These are phyloP conservation scores for Agrochola litura DNA, from an alignment of 2,888 invertebrate species.

Conservation along the genomic window DNA sequence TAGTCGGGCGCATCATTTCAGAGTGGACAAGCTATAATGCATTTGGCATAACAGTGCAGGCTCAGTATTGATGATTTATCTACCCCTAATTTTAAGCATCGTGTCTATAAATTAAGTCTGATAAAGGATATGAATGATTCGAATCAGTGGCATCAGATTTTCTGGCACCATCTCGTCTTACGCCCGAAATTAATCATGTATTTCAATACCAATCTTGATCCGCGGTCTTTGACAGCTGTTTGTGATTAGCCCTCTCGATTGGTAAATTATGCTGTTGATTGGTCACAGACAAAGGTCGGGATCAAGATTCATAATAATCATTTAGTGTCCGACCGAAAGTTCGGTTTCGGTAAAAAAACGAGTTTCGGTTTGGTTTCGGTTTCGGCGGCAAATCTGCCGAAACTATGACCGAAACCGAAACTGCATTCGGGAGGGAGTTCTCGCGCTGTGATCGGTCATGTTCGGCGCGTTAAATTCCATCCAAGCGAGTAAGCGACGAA, in stretches of 20 bases:
- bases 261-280: not conserved
- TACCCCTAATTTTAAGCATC: not conserved
- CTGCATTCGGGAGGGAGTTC: too few relatives aligned
- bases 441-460: too few relatives aligned
- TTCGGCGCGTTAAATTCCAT: too few relatives aligned
- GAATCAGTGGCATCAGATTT: not conserved
- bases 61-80: not conserved
- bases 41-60: not conserved
- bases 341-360: too few relatives aligned
- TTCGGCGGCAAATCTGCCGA: too few relatives aligned
- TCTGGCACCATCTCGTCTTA: not conserved
- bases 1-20: too few relatives aligned
- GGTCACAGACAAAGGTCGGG: not conserved
- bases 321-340: too few relatives aligned
- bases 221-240: not conserved
- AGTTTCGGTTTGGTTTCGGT: too few relatives aligned
- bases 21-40: too few relatives aligned
- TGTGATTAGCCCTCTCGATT: not conserved
- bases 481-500: too few relatives aligned
- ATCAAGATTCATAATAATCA: not conserved
- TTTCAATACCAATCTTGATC: not conserved
- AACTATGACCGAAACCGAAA: too few relatives aligned
- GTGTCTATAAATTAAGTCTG: not conserved
- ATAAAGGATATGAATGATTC: not conserved
- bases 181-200: not conserved